A percentile compares a stretch with the other conserved stretches of the same genome.
Evolutionary conservation across 2,888 invertebrate species (phyloP).

Genomic region (Clepsis dumicolana): DNA sequence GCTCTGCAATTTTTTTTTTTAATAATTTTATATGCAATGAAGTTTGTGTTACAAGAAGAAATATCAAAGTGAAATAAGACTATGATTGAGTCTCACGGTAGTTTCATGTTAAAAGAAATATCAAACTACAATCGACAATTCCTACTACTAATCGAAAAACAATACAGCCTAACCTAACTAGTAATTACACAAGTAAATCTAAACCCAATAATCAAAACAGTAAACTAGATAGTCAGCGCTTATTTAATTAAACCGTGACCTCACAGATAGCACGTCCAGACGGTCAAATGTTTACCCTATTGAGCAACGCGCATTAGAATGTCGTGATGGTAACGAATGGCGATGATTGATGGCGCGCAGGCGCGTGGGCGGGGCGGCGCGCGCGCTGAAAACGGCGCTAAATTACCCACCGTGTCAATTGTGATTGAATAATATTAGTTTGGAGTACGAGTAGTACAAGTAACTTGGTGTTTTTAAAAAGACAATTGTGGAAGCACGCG

Average conservation of each 20-base stretch:
- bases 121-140: no score
- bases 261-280: slow-evolving; percentile 51
- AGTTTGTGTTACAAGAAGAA: no score
- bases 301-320: slow-evolving; percentile 69
- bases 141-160: no score
- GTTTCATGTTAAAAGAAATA: no score
- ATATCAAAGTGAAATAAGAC: no score
- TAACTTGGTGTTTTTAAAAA: slow-evolving; percentile 7
- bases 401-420: slow-evolving; percentile 62
- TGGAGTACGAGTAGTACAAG: neutral
- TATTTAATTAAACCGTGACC: slow-evolving; percentile 49
- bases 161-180: no score
- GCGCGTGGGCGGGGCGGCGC: slow-evolving; percentile 68
- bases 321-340: slow-evolving; percentile 75
- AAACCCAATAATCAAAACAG: slow-evolving; percentile 22
- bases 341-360: slow-evolving; percentile 74
- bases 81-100: no score
- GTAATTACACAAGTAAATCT: neutral
- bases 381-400: slow-evolving; percentile 59
- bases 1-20: no score
- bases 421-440: slow-evolving; percentile 47
- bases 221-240: slow-evolving; percentile 32
- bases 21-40: no score
- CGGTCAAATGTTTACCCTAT: slow-evolving; percentile 72
- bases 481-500: neutral